A percentile compares a stretch with the other conserved stretches of the same genome.
These are phyloP conservation scores for Thamnaconus septentrionalis DNA, from an alignment of 2,113 vertebrate genomes.

Conservation along the genomic window DNA sequence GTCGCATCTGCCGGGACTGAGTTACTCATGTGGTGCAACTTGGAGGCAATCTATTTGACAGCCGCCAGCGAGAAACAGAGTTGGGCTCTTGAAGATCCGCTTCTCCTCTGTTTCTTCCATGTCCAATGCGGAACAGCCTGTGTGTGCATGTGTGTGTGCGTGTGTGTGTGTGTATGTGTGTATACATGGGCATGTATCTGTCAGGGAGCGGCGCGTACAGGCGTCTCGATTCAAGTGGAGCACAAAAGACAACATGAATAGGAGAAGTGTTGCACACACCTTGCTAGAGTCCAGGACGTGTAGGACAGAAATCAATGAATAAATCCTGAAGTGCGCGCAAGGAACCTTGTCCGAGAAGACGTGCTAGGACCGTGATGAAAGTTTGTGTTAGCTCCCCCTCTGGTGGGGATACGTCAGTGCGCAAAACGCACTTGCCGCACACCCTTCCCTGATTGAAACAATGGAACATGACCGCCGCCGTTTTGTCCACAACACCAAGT, in stretches of 20 bases:
- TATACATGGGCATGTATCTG: slow-evolving; percentile 5
- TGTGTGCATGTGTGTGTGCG: not conserved
- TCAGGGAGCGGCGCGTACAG: slow-evolving; percentile 10
- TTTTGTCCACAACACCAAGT: too few relatives aligned
- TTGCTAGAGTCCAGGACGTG: not conserved
- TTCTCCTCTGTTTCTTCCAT: slow-evolving; percentile 15
- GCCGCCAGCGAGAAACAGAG: slow-evolving; percentile 29
- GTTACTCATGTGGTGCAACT: slow-evolving; percentile 63
- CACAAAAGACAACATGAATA: slow-evolving; percentile 25
- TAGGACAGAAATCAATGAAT: slow-evolving; percentile 49
- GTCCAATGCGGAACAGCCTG: slow-evolving; percentile 16
- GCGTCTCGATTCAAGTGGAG: slow-evolving; percentile 2
- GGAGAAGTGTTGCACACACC: slow-evolving; percentile 6
- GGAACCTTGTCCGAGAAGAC: not conserved
- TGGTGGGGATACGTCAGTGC: too few relatives aligned
- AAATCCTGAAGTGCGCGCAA: slow-evolving; percentile 23
- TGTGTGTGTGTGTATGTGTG: not conserved
- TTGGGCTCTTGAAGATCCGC: slow-evolving; percentile 24
- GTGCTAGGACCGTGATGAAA: too few relatives aligned
- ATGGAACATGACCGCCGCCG: too few relatives aligned
- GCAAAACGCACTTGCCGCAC: too few relatives aligned
- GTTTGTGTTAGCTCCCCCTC: too few relatives aligned
- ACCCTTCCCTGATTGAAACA: too few relatives aligned
- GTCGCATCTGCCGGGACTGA: slow-evolving; percentile 42
- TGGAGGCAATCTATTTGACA: slow-evolving; percentile 50